Evolutionary conservation across 2,797 vertebrate genomes (phyloP).

Genomic region (Sebastes diaconus): DNA sequence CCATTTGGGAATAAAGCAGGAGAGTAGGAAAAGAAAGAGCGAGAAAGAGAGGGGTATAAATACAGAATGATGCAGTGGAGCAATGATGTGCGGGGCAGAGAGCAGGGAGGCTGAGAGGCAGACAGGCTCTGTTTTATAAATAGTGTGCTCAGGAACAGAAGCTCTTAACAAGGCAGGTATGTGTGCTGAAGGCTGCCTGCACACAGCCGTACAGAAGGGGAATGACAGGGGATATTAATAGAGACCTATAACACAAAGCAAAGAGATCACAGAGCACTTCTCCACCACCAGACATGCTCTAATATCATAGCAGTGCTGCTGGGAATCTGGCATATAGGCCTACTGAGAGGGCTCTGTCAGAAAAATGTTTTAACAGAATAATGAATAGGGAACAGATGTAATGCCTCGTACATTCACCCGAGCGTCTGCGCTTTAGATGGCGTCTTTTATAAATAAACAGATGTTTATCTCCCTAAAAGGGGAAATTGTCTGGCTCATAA

Average conservation of each 20-base stretch:
- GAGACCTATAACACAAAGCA: constrained; percentile 75
- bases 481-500: constrained; percentile 47
- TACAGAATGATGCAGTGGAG: constrained; percentile 79
- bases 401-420: constrained; percentile 51
- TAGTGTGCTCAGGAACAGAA: constrained; percentile 76
- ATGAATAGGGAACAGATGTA: constrained; percentile 72
- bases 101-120: constrained; percentile 59
- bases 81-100: constrained; percentile 73
- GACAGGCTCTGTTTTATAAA: constrained; percentile 77
- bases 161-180: constrained; percentile 83
- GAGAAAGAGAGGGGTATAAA: constrained; percentile 70
- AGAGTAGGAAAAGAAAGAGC: constrained; percentile 53
- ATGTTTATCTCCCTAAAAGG: constrained; percentile 69
- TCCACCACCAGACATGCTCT: constrained; percentile 63
- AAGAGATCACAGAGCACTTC: constrained; percentile 71
- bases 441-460: constrained; percentile 68
- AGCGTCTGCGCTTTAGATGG: constrained; percentile 41
- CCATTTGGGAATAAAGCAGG: constrained; percentile 65
- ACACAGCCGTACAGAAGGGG: constrained; percentile 54
- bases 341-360: constrained; percentile 65
- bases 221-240: constrained; percentile 76
- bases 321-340: constrained; percentile 52
- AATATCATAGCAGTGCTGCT: constrained; percentile 59
- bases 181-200: constrained; percentile 73
- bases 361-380: constrained; percentile 66